These are phyloP conservation scores for Erpornis zantholeuca DNA, from an alignment of 2,113 vertebrate genomes.

Conservation along the genomic window DNA sequence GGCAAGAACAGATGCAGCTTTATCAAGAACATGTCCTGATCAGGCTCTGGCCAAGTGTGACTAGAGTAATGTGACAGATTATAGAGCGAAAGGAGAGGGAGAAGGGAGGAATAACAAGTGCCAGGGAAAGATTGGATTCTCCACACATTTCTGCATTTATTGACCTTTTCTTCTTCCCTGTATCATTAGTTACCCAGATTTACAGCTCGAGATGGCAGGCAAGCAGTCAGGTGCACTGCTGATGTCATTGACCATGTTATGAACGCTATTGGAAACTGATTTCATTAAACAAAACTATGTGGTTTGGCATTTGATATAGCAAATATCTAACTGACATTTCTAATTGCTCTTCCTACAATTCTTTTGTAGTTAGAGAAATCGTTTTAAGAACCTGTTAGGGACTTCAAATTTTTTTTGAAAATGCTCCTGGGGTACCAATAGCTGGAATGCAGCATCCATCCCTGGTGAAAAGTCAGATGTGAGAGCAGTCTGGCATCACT, in stretches of 20 bases:
- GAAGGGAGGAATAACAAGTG: neutral
- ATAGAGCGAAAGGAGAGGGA: neutral
- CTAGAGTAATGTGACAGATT: conserved; percentile 2
- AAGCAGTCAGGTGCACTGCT: neutral
- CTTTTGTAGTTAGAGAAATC: neutral
- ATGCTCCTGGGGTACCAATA: neutral
- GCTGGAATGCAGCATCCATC: neutral
- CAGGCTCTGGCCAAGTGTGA: neutral
- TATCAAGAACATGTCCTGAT: neutral
- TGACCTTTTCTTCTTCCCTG: neutral
- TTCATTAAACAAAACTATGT: neutral
- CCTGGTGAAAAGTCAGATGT: neutral
- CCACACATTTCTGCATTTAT: neutral
- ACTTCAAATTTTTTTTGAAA: neutral
- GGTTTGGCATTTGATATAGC: neutral
- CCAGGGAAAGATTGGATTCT: neutral
- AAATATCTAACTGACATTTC: neutral
- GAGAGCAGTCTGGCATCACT: neutral
- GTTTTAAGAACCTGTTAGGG: neutral
- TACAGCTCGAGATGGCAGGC: neutral
- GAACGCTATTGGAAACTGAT: conserved; percentile 3
- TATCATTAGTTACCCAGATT: neutral
- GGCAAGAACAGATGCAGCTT: neutral
- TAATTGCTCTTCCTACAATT: neutral
- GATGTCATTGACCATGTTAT: neutral